Percentiles rank a stretch among this genome's conserved stretches.
These are phyloP conservation scores for Rhagoletis pomonella DNA, from an alignment of 1,140 invertebrate species.

Conservation along the genomic window DNA sequence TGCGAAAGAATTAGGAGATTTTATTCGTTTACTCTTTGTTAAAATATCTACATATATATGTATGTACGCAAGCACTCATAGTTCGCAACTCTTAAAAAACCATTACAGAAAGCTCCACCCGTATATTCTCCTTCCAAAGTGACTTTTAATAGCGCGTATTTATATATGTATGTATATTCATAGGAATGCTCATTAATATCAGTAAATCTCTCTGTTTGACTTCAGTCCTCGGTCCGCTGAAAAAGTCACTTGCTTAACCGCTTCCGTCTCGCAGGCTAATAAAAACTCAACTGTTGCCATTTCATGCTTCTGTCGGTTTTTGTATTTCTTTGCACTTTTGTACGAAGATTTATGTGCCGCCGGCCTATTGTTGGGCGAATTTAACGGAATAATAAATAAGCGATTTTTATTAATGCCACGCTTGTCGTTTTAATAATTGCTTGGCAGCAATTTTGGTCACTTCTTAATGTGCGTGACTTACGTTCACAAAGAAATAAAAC, in stretches of 20 bases:
- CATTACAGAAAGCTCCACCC: background rate
- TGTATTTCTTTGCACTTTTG: background rate
- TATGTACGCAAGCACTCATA: background rate
- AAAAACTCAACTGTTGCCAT: background rate
- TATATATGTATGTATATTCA: background rate
- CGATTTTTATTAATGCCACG: constrained; percentile 10
- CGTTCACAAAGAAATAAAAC: background rate
- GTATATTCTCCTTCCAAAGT: background rate
- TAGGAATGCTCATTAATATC: background rate
- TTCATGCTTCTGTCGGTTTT: background rate
- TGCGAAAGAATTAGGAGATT: background rate
- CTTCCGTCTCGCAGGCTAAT: background rate
- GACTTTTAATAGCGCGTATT: background rate
- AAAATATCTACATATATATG: background rate
- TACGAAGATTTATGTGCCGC: constrained; percentile 26
- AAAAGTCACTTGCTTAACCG: constrained; percentile 21
- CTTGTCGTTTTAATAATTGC: constrained; percentile 21
- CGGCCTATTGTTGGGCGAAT: constrained; percentile 4
- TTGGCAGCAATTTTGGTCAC: background rate
- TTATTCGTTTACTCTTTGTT: background rate
- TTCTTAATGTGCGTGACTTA: background rate
- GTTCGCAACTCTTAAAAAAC: background rate
- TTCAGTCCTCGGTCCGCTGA: background rate
- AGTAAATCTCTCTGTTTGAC: background rate
- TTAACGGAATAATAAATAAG: constrained; percentile 41